A percentile compares a stretch with the other conserved stretches of the same genome.
Conservation (phyloP, 2,888 invertebrate genomes). For the Athetis lepigone region DNA sequence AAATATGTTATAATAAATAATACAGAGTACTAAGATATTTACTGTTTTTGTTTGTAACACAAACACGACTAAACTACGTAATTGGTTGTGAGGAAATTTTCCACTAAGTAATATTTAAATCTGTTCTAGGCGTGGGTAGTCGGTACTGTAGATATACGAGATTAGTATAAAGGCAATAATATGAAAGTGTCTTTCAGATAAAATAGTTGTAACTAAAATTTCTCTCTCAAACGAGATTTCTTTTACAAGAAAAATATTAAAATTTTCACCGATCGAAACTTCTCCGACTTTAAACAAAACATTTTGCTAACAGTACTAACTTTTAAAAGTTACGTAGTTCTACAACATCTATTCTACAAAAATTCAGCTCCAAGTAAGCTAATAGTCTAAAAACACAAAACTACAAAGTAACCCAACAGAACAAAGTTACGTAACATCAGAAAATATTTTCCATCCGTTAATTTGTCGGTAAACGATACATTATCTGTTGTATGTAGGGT, state of each 20-base stretch:
- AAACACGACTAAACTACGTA: constrained; percentile 16
- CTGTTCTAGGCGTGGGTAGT: background rate
- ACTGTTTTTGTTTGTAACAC: constrained; percentile 6
- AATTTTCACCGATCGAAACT: background rate
- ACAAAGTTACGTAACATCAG: constrained; percentile 51
- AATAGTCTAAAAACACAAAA: constrained; percentile 27
- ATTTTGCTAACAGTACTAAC: constrained; percentile 21
- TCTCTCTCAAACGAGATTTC: background rate
- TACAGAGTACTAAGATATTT: background rate
- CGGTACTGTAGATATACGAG: background rate
- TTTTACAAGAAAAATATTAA: background rate
- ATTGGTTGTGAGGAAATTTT: constrained; percentile 15
- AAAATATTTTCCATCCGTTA: constrained; percentile 76
- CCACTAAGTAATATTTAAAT: constrained; percentile 7
- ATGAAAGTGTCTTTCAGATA: background rate
- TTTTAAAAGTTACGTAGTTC: constrained; percentile 24
- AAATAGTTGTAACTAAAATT: background rate
- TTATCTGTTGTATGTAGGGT: constrained; percentile 70
- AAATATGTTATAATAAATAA: no score
- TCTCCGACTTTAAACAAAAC: background rate
- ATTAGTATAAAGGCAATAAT: background rate
- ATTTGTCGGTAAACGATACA: constrained; percentile 81
- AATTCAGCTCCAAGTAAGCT: constrained; percentile 20
- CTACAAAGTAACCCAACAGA: constrained; percentile 42
- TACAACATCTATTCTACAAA: constrained; percentile 35